Evolutionary conservation across 1,140 invertebrate species (phyloP).

Genomic region (Proctacanthus coquilletti): DNA sequence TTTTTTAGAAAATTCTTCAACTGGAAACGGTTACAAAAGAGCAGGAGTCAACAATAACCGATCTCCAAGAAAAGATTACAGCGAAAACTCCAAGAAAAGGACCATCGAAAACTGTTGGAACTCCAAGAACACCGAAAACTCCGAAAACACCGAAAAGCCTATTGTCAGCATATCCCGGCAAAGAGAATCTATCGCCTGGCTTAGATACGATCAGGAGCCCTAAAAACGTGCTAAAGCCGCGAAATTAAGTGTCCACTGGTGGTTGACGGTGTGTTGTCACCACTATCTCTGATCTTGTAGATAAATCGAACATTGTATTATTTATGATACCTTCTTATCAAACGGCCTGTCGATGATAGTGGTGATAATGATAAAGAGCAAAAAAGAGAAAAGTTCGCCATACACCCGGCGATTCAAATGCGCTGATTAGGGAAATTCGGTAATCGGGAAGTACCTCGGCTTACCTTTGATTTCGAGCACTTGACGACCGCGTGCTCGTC

Average conservation of each 20-base stretch:
- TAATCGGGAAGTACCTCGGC: no score
- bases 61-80: slow-evolving; percentile 3
- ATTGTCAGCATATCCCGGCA: neutral
- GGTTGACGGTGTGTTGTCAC: no score
- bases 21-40: slow-evolving; percentile 4
- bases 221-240: neutral
- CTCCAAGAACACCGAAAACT: neutral
- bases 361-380: no score
- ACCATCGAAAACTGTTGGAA: no score
- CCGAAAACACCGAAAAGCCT: slow-evolving; percentile 2
- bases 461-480: no score
- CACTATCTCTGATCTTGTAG: no score
- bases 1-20: slow-evolving; percentile 3
- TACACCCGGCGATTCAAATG: no score
- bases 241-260: neutral
- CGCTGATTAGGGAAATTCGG: no score
- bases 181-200: slow-evolving; percentile 4
- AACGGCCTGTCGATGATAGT: neutral
- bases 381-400: no score
- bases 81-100: slow-evolving; percentile 1
- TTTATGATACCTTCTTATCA: neutral
- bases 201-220: neutral
- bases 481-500: no score
- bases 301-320: no score
- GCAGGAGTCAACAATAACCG: neutral